Base-by-base conservation (phyloP, 2,888 invertebrate species). In the Nematopogon swammerdamellus region DNA sequence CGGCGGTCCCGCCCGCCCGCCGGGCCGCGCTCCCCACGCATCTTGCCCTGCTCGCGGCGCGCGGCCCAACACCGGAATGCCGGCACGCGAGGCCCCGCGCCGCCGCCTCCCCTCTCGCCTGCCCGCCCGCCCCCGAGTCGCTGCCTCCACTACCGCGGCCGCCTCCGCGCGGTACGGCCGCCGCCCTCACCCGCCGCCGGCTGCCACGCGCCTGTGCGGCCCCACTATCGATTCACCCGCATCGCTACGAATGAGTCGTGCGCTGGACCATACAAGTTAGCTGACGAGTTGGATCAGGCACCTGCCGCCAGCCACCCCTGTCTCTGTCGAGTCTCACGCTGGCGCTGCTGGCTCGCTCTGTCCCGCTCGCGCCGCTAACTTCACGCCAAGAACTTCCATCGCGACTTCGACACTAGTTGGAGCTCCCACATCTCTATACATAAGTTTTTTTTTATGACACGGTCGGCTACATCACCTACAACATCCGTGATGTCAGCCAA, bases 1-100 rank as follows among this genome's bases (percentile, higher is more conserved):
- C 77, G 73, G 63, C 71, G 66, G 66, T 81, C 79, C 60, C 73
- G 74, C n/a, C n/a, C n/a, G 58, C 71, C 65, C 64, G 43, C 45
- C 48, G 25, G 44, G 17, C 49, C 19, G 68, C 72, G 72, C 60
- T 77, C 77, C 62, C 72, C 80, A 67, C 79, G 76, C 80, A 81
- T 80, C 76, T 72, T 67, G 66, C 63, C 56, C 52, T 48, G 54
- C 45, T 47, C 47, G 59, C 65, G 62, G 69, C 65, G 60, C 67
- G 69, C 66, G 63, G 54, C 63, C 64, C 63, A 58, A 63, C 65
- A 68, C 63, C 63, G 56, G 59, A 69, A 63, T 71, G 70, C 46
- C 55, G 43, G 48, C 55, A 8, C 58, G 62, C 55, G 59, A 53
- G 56, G 54, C 51, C 56, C 49, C 52, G 51, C 53, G 56, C 56